These are phyloP conservation scores for Coregonus suidteri DNA, from an alignment of 2,797 vertebrate genomes.

Conservation along the genomic window DNA sequence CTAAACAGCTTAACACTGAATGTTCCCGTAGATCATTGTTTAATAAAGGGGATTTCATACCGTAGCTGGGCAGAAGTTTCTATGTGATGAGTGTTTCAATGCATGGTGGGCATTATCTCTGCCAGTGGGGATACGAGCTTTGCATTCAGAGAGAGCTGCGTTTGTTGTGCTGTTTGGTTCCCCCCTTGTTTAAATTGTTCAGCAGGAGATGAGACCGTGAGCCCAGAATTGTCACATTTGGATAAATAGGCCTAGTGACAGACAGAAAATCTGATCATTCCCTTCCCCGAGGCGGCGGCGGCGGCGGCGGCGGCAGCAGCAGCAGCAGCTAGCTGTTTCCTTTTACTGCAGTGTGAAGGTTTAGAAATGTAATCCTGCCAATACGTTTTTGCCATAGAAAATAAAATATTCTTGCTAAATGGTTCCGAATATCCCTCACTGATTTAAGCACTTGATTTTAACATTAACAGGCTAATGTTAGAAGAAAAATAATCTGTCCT, in stretches of 20 bases:
- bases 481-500: neutral
- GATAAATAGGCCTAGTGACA: conserved; percentile 12
- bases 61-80: conserved; percentile 9
- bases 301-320: neutral
- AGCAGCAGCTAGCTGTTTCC: neutral
- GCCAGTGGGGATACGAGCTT: neutral
- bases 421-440: conserved; percentile 15
- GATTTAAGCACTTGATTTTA: conserved; percentile 20
- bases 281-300: neutral
- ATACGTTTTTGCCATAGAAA: conserved; percentile 16
- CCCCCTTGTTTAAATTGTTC: neutral
- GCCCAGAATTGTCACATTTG: conserved; percentile 15
- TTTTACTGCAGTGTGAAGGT: neutral
- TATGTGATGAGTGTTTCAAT: conserved; percentile 10
- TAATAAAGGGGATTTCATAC: conserved; percentile 25
- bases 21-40: conserved; percentile 11
- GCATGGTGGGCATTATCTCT: conserved; percentile 2
- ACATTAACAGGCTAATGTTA: neutral
- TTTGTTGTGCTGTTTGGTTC: neutral
- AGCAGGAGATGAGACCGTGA: neutral
- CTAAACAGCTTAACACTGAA: conserved; percentile 13
- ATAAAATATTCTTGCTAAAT: conserved; percentile 25
- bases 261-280: conserved; percentile 9
- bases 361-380: conserved; percentile 23
- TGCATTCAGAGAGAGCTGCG: neutral